Evolutionary conservation across 2,113 vertebrate genomes (phyloP).

Genomic region (Sciurus niger): DNA sequence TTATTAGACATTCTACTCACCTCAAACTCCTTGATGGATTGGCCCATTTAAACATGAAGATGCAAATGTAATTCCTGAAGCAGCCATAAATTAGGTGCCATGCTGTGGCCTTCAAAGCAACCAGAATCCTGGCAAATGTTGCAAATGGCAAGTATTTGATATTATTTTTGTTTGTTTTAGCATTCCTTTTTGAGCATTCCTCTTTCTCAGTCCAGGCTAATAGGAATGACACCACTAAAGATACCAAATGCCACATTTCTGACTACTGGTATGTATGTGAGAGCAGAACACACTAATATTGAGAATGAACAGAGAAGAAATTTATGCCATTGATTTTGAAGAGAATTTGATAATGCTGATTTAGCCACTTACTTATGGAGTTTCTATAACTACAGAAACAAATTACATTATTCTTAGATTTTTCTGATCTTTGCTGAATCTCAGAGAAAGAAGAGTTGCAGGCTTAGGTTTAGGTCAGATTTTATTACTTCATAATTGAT

Average conservation of each 20-base stretch:
- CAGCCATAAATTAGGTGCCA: background rate
- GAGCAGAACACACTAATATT: background rate
- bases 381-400: background rate
- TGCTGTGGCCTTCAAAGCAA: background rate
- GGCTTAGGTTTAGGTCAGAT: constrained; percentile 56
- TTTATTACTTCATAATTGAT: constrained; percentile 77
- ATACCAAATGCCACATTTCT: background rate
- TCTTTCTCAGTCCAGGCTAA: background rate
- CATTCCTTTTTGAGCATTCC: background rate
- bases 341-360: background rate
- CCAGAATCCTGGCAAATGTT: background rate
- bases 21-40: background rate
- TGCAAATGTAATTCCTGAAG: background rate
- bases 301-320: background rate
- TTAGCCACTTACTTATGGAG: constrained; percentile 10
- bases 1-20: background rate
- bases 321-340: background rate
- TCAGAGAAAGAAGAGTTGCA: constrained; percentile 52
- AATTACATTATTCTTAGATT: constrained; percentile 1
- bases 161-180: background rate
- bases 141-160: background rate
- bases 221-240: background rate
- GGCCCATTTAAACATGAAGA: background rate
- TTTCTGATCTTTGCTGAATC: constrained; percentile 42
- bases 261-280: background rate